Percentiles rank a stretch among this genome's conserved stretches.
phyloP scores from a whole-genome alignment of 2,113 vertebrate species.

The Hipposideros armiger region DNA sequence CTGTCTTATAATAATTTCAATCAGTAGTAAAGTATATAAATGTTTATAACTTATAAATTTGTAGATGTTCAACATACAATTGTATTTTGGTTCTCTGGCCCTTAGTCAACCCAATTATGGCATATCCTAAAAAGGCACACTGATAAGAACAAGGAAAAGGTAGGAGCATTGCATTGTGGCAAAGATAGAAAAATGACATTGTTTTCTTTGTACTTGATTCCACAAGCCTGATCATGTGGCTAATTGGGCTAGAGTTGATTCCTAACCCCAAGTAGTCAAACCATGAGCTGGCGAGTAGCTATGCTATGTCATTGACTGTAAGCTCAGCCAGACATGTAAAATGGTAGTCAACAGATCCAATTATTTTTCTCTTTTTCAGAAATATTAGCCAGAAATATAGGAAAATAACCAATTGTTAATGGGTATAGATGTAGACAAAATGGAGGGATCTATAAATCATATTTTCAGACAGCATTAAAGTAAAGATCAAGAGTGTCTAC shows the following conservation, averaged over 20 bases:
- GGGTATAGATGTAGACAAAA: background rate
- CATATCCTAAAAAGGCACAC: background rate
- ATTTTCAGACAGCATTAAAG: conserved; percentile 7
- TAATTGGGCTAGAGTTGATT: background rate
- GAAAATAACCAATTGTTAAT: background rate
- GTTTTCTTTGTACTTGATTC: background rate
- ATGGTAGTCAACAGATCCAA: background rate
- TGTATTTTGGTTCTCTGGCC: background rate
- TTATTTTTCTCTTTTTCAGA: conserved; percentile 7
- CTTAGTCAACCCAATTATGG: background rate
- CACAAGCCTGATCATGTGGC: background rate
- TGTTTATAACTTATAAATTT: background rate
- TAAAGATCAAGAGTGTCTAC: background rate
- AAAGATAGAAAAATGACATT: background rate
- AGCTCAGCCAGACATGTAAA: background rate
- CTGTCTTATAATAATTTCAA: background rate
- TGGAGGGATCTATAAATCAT: background rate
- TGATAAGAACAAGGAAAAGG: background rate
- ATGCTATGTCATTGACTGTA: background rate
- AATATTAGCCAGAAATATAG: background rate
- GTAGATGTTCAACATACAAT: background rate
- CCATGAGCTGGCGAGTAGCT: background rate
- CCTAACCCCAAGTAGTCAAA: background rate
- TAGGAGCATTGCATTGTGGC: background rate
- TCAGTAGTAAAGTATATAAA: background rate